Conservation (phyloP, 1,140 invertebrate genomes). For the Neodiprion lecontei region DNA sequence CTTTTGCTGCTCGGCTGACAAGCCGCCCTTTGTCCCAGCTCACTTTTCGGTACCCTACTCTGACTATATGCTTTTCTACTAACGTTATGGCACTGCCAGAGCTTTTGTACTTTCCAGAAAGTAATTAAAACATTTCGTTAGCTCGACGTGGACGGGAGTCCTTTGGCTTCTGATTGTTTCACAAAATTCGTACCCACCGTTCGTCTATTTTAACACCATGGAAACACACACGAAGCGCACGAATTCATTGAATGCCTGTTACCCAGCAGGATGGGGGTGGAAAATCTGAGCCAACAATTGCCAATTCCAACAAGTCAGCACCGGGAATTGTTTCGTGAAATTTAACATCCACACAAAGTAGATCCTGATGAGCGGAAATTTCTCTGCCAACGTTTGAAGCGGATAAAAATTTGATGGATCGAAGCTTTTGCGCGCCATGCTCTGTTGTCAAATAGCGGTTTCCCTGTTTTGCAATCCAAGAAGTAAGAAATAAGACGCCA, state of each 20-base stretch:
- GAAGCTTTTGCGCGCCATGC: too few species aligned
- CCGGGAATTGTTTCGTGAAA: too few species aligned
- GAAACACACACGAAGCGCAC: slow-evolving; percentile 10
- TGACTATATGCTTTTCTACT: slow-evolving; percentile 15
- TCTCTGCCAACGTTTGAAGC: too few species aligned
- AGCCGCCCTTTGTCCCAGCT: slow-evolving; percentile 32
- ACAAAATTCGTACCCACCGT: slow-evolving; percentile 37
- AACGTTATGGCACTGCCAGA: slow-evolving; percentile 8
- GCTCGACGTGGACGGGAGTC: slow-evolving; percentile 35
- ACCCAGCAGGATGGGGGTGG: neutral
- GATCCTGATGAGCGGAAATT: too few species aligned
- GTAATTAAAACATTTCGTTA: slow-evolving; percentile 53
- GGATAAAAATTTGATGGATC: too few species aligned
- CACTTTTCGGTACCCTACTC: slow-evolving; percentile 28
- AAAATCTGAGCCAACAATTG: neutral
- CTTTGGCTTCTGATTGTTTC: slow-evolving; percentile 45
- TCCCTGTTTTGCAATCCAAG: too few species aligned
- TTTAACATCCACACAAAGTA: too few species aligned
- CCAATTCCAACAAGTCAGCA: too few species aligned
- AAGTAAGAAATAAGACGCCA: too few species aligned
- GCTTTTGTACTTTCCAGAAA: slow-evolving; percentile 38
- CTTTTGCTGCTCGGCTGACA: neutral
- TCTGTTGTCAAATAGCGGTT: too few species aligned
- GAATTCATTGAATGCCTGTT: neutral
- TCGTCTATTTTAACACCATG: slow-evolving; percentile 8